Evolutionary conservation across 2,797 vertebrate species (phyloP).

Genomic region (Scolopax bukidnonensis): DNA sequence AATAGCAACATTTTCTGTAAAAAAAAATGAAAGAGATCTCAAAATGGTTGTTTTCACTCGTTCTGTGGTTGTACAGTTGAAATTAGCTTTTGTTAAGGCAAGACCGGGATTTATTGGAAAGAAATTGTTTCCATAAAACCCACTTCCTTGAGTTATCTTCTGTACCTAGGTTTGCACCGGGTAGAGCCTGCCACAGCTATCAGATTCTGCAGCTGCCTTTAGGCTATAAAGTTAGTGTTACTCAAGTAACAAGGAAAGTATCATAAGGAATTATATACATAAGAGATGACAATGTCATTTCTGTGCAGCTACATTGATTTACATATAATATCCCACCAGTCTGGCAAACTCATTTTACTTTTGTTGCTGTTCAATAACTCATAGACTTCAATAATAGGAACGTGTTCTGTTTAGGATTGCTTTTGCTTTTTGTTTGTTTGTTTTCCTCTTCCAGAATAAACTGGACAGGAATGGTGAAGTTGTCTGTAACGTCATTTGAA

Average conservation of each 20-base stretch:
- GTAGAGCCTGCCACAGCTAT: neutral
- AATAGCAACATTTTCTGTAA: neutral
- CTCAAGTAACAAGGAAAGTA: neutral
- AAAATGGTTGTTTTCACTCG: neutral
- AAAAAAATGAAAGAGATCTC: neutral
- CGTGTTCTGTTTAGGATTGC: neutral
- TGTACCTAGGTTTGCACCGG: rapidly evolving
- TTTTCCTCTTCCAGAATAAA: neutral
- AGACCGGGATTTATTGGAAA: neutral
- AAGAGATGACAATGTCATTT: neutral
- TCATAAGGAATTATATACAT: neutral
- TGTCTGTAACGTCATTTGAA: constrained; percentile 43
- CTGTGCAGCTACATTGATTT: neutral
- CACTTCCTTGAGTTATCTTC: neutral
- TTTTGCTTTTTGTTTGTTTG: neutral
- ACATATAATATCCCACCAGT: neutral
- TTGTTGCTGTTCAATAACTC: neutral
- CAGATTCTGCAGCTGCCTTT: neutral
- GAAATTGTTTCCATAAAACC: neutral
- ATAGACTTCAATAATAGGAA: neutral
- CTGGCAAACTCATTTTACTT: neutral
- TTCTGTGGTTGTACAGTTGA: neutral
- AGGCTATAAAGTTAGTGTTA: neutral
- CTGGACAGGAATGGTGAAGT: neutral
- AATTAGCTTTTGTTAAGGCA: neutral